phyloP scores from a whole-genome alignment of 1,140 invertebrate species.

The Globodera rostochiensis region DNA sequence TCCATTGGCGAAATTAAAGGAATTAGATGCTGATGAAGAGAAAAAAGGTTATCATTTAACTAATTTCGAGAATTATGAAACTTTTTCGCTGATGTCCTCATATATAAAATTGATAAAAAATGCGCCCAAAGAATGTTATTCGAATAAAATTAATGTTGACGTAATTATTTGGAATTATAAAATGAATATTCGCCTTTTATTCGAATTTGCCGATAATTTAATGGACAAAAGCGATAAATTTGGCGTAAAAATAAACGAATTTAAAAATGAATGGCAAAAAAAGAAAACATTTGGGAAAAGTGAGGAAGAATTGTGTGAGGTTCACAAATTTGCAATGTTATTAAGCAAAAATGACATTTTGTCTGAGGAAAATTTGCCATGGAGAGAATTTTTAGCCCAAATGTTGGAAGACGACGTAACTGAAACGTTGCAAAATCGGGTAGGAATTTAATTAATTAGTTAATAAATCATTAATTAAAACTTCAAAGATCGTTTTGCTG shows the following conservation, averaged over 20 bases:
- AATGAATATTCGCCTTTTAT: background rate
- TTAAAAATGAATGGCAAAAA: background rate
- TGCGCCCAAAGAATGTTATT: background rate
- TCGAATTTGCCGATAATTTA: background rate
- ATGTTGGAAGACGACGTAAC: background rate
- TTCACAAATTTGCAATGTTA: background rate
- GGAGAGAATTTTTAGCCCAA: background rate
- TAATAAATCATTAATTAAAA: too few relatives aligned
- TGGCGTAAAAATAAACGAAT: background rate
- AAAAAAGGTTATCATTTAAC: background rate
- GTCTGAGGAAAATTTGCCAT: background rate
- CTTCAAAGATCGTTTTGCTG: background rate
- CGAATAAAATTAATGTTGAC: background rate
- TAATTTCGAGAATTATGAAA: background rate
- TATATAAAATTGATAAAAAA: background rate
- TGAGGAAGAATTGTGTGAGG: background rate
- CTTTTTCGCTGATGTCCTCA: background rate
- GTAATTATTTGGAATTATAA: background rate
- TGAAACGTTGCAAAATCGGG: background rate
- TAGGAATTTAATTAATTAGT: background rate
- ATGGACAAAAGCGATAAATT: background rate
- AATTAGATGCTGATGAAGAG: background rate
- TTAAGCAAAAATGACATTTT: background rate
- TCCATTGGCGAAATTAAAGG: background rate
- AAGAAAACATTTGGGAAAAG: background rate